Evolutionary conservation across 2,888 invertebrate genomes (phyloP), one percentile per base, ranked within the genome.

Genomic region (Pristionchus arcanus): DNA sequence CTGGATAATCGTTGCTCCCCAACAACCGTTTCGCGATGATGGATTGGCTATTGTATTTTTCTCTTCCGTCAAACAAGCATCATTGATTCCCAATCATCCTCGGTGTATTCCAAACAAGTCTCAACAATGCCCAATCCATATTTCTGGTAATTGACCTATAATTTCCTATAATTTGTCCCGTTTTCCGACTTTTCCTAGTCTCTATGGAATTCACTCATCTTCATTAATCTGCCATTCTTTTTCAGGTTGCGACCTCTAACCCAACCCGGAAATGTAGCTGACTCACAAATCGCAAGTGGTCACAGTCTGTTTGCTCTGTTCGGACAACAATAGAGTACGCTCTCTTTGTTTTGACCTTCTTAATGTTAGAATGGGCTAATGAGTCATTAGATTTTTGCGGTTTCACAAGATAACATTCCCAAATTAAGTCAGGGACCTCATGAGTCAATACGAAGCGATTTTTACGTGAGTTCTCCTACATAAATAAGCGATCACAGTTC

Each of bases 341-440:
- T 3, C 71, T 11, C 74, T 74, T 37, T 74, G 74, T 74, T 74
- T 74, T 74, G 74, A 42, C 74, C 68, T 16, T 71, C 68, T 74
- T n/a, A n/a, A n/a, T n/a, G n/a, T n/a, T n/a, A 74, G 74, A 74
- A 71, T 34, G 7, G 68, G n/a, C n/a, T n/a, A n/a, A 63, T 63
- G 63, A 63, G 63, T 63, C 63, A 63, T n/a, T n/a, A 55, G 55
- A 21, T 1, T 21, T 5, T 55, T 0, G 1, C 55, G 15, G 2
- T 55, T 55, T 55, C 21, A 21, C 16, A 55, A 4, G 42, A 42
- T 42, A 42, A 42, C 42, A 42, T 5, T 42, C 42, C 42, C 4
- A 42, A 42, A 42, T 9, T 5, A 5, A 42, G 42, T 42, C 42
- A 3, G 42, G 3, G 42, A 42, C 3, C 42, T 9, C 3, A 42